These are phyloP conservation scores for Harmothoe impar DNA, from an alignment of 2,888 invertebrate genomes.

Conservation along the genomic window DNA sequence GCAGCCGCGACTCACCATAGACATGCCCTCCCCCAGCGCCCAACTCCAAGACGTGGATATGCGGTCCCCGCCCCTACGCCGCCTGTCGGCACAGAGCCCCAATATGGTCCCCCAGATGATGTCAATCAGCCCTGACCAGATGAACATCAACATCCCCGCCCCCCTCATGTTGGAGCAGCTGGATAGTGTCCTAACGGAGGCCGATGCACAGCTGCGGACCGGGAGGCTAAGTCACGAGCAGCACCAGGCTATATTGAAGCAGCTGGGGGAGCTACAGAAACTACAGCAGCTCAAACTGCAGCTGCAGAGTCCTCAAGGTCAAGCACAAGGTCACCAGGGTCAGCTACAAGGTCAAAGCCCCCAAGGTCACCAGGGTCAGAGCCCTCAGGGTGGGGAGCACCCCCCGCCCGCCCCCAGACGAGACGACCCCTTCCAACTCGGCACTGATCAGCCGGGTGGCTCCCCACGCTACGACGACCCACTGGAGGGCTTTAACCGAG, in stretches of 20 bases:
- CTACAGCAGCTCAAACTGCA: constrained; percentile 72
- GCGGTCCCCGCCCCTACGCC: constrained; percentile 50
- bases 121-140: constrained; percentile 57
- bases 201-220: constrained; percentile 90
- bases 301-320: constrained; percentile 25
- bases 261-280: constrained; percentile 75
- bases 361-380: background rate
- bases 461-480: background rate
- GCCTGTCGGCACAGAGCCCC: background rate
- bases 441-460: background rate
- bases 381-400: background rate
- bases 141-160: constrained; percentile 63
- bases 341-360: background rate
- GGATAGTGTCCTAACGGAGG: constrained; percentile 85
- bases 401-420: background rate
- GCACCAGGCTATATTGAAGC: constrained; percentile 78
- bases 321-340: background rate
- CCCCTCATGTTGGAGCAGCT: constrained; percentile 69
- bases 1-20: constrained; percentile 61
- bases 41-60: constrained; percentile 63
- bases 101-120: background rate
- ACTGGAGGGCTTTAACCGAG: background rate
- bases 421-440: background rate
- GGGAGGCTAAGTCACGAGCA: constrained; percentile 84
- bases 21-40: constrained; percentile 36